Conservation (phyloP, 1,140 invertebrate species). For the Rhagoletis zephyria region DNA sequence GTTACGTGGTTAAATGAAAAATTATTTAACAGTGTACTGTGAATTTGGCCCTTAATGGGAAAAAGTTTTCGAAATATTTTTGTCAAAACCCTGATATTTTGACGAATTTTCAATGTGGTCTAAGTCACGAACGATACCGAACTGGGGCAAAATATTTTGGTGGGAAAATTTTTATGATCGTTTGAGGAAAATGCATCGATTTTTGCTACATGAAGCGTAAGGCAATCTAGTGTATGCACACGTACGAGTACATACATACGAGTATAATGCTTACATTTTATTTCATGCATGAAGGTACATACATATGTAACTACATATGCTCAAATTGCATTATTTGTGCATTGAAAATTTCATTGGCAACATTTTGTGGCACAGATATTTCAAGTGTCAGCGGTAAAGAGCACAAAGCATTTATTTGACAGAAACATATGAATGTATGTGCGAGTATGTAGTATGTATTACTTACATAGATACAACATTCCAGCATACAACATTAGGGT, state of each 20-base stretch:
- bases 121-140: background rate
- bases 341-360: slow-evolving; percentile 1
- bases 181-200: too few species aligned
- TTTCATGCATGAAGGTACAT: background rate
- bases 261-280: background rate
- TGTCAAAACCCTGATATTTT: too few species aligned
- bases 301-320: background rate
- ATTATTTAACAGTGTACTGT: too few species aligned
- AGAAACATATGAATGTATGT: background rate
- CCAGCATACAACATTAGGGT: too few species aligned
- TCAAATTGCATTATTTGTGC: background rate
- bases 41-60: too few species aligned
- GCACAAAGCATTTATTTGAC: background rate
- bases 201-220: too few species aligned
- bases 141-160: background rate
- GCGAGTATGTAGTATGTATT: background rate
- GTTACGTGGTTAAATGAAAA: too few species aligned
- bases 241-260: background rate
- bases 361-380: slow-evolving; percentile 36
- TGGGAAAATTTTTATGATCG: background rate
- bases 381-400: slow-evolving; percentile 13
- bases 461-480: too few species aligned
- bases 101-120: background rate
- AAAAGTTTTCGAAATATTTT: too few species aligned
- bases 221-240: too few species aligned